Conservation (phyloP, 2,113 vertebrate genomes). For the Engystomops pustulosus region DNA sequence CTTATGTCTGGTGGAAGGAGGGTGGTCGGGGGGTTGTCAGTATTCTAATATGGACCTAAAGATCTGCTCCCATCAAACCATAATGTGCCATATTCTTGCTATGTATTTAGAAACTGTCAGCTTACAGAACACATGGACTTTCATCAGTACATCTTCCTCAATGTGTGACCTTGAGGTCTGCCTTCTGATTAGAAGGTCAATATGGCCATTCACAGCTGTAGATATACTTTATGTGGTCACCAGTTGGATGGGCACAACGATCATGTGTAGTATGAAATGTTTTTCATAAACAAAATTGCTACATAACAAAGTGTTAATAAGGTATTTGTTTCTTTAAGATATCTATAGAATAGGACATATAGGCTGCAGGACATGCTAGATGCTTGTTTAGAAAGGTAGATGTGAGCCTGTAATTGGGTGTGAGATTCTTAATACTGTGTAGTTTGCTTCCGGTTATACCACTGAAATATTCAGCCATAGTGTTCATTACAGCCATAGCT, state of each 20-base stretch:
- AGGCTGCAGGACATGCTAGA: neutral
- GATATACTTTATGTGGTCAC: slow-evolving; percentile 33
- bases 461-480: neutral
- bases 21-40: slow-evolving; percentile 59
- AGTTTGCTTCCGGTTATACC: neutral
- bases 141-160: slow-evolving; percentile 1
- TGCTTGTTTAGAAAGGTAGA: neutral
- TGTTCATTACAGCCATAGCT: neutral
- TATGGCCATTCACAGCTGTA: neutral
- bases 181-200: slow-evolving; percentile 43
- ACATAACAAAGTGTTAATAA: neutral
- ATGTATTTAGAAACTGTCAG: slow-evolving; percentile 5
- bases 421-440: neutral
- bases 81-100: slow-evolving; percentile 54
- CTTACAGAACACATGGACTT: slow-evolving; percentile 19
- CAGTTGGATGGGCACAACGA: too few relatives aligned
- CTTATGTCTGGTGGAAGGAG: slow-evolving; percentile 64
- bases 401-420: neutral
- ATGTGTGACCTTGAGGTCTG: slow-evolving; percentile 61
- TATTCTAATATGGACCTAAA: slow-evolving; percentile 63
- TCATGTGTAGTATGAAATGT: too few relatives aligned
- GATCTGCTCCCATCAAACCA: slow-evolving; percentile 31
- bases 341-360: neutral
- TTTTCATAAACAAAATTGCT: too few relatives aligned
- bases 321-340: neutral